Base-by-base conservation (phyloP, 2,797 vertebrate species). In the Erpetoichthys calabaricus region DNA sequence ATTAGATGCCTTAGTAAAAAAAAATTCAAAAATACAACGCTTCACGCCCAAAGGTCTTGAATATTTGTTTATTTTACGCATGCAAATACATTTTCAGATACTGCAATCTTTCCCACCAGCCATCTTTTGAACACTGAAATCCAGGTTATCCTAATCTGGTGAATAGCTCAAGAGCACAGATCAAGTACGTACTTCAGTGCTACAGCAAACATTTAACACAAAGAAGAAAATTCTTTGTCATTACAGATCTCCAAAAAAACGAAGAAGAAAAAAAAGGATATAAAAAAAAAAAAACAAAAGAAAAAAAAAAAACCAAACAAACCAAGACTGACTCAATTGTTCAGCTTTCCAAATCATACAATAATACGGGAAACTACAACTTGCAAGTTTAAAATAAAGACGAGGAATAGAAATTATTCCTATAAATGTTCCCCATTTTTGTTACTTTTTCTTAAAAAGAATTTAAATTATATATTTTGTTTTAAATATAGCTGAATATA, bases 401-500 rank as follows among this genome's bases (percentile, higher is more conserved):
- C 89, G 87, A 83, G 84, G 85, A 89, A 94, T 89, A 95, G 86
- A 89, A 87, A 86, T 91, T 78, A 87, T 86, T 83, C 80, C 78
- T 75, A 80, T 80, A 89, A 85, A 86, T 82, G 82, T 82, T 83
- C 87, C 70, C 77, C 75, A 68, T 78, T 80, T 86, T 73, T 82
- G 81, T 84, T 79, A 84, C 71, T 73, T 69, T 70, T 74, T 88
- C 81, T 86, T 25, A 25, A 25, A 25, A 25, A 25, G 25, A 25
- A 83, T 81, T 80, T 82, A 86, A 89, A 90, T 90, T 91, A 88
- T 84, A 86, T 62, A 51, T 65, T 41, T 64, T 59, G 78, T 88
- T 90, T 89, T 88, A 90, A 91, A 90, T 91, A 91, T 84, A 89
- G 87, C 83, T 88, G 85, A 90, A 88, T 86, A 89, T 86, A 86